These are phyloP conservation scores for Arctia plantaginis DNA, from an alignment of 2,888 invertebrate genomes.

Conservation along the genomic window DNA sequence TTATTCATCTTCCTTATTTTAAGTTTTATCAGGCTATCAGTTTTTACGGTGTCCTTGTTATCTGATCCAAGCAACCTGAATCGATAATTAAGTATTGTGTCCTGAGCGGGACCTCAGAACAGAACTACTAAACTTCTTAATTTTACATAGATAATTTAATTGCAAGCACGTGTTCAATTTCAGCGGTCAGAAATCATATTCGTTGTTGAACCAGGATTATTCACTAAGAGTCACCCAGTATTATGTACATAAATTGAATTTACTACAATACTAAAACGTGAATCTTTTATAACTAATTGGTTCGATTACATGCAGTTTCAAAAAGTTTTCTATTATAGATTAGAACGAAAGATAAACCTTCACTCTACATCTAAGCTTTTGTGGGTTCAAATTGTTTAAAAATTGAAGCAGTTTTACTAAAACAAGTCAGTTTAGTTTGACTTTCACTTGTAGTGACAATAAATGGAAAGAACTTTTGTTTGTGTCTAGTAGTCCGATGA, in stretches of 20 bases:
- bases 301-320: not conserved
- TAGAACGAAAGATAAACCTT: not conserved
- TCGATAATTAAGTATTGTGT: too few species aligned
- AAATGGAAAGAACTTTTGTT: not conserved
- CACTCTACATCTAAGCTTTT: not conserved
- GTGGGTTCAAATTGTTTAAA: too few species aligned
- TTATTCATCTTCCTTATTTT: not conserved
- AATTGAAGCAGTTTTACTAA: too few species aligned
- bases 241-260: not conserved
- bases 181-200: slow-evolving; percentile 36
- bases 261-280: not conserved
- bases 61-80: too few species aligned
- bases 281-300: not conserved
- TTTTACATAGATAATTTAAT: slow-evolving; percentile 32
- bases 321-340: not conserved
- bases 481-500: not conserved
- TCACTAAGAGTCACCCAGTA: slow-evolving; percentile 29
- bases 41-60: too few species aligned
- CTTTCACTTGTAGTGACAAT: not conserved
- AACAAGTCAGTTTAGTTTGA: not conserved
- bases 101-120: too few species aligned
- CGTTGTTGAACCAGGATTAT: slow-evolving; percentile 24
- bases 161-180: slow-evolving; percentile 49
- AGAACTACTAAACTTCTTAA: not conserved
- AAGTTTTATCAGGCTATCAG: too few species aligned